A percentile compares a stretch with the other conserved stretches of the same genome.
Conservation (phyloP, 2,113 vertebrate species). For the Epinephelus fuscoguttatus region DNA sequence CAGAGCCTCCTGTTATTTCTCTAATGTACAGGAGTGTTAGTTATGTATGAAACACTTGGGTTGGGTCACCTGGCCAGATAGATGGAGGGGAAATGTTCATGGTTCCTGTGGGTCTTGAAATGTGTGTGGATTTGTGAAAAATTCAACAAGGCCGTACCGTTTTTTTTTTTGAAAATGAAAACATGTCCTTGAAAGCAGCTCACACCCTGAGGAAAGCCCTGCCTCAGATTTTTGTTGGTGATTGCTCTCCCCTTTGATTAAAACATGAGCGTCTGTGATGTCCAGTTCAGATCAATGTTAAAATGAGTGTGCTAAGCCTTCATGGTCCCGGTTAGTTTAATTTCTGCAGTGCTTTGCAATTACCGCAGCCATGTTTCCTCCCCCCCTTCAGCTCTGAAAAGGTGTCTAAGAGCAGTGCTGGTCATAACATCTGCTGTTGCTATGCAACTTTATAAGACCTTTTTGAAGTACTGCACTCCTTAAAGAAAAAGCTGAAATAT, state of each 20-base stretch:
- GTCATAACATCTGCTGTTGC: not conserved
- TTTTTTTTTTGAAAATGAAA: not conserved
- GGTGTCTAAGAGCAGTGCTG: not conserved
- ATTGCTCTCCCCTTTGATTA: not conserved
- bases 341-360: not conserved
- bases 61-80: not conserved
- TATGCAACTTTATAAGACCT: not conserved
- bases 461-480: not conserved
- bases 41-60: not conserved
- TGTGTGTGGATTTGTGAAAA: not conserved
- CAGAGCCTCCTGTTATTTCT: not conserved
- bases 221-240: not conserved
- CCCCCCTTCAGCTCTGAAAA: not conserved
- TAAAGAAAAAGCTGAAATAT: constrained; percentile 6
- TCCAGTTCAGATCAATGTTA: not conserved
- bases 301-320: no score
- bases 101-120: not conserved
- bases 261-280: not conserved
- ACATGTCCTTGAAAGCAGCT: not conserved
- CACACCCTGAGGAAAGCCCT: not conserved
- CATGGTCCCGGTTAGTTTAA: not conserved
- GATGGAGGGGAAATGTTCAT: not conserved
- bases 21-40: not conserved
- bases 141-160: not conserved
- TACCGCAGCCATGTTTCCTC: not conserved